Conservation (phyloP, 2,113 vertebrate species). For the Tenrec ecaudatus region DNA sequence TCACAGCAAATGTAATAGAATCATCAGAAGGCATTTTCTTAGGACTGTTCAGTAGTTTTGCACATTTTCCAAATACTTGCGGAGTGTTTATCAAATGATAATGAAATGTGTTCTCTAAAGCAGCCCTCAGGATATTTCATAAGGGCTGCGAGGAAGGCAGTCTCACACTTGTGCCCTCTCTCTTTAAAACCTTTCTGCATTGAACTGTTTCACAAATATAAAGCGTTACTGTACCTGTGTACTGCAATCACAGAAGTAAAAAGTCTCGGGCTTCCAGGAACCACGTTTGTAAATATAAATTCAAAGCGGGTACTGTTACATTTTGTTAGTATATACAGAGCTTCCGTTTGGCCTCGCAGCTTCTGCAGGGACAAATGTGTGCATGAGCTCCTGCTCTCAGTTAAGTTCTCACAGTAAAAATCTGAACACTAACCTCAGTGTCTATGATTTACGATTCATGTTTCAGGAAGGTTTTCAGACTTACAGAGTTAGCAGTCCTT, state of each 20-base stretch:
- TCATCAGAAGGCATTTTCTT: slow-evolving; percentile 42
- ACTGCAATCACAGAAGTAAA: slow-evolving; percentile 99
- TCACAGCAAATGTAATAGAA: slow-evolving; percentile 34
- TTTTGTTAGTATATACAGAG: slow-evolving; percentile 98
- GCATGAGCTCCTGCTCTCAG: slow-evolving; percentile 47
- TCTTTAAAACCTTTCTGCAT: neutral
- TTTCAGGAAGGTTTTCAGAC: slow-evolving; percentile 82
- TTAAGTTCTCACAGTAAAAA: slow-evolving; percentile 50
- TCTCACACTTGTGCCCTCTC: neutral
- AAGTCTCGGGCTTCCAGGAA: slow-evolving; percentile 96
- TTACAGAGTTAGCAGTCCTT: slow-evolving; percentile 98
- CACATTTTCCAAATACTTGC: slow-evolving; percentile 43
- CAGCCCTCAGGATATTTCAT: slow-evolving; percentile 12
- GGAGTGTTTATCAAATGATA: slow-evolving; percentile 47
- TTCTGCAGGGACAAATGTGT: slow-evolving; percentile 90
- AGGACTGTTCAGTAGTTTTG: neutral
- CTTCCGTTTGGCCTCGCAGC: slow-evolving; percentile 98
- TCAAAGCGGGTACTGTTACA: slow-evolving; percentile 98
- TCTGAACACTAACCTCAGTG: slow-evolving; percentile 47
- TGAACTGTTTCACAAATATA: slow-evolving; percentile 50
- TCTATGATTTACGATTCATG: slow-evolving; percentile 14
- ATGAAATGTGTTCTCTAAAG: neutral
- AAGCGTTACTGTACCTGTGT: slow-evolving; percentile 91
- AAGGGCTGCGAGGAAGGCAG: slow-evolving; percentile 23
- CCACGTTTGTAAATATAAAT: slow-evolving; percentile 99